These are phyloP conservation scores for Ophiothrix spiculata DNA, from an alignment of 35 echinoderm and acorn worm species.

Conservation along the genomic window DNA sequence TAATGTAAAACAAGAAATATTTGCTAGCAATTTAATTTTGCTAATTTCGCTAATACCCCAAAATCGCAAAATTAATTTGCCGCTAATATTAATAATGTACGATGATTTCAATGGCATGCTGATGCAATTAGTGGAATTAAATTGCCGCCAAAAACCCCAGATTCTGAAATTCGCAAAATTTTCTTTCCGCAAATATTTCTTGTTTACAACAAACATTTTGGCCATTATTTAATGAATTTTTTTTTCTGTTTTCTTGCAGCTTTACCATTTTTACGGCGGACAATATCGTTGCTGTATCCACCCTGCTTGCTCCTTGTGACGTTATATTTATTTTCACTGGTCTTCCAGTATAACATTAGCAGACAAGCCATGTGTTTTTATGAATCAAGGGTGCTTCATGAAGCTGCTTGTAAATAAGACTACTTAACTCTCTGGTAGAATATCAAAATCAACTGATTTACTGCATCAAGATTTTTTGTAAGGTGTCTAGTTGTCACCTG, in stretches of 20 bases:
- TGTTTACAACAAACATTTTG: neutral
- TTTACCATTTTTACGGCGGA: constrained; percentile 71
- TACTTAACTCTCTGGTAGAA: no score
- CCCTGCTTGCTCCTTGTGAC: constrained; percentile 47
- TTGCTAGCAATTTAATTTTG: no score
- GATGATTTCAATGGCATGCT: no score
- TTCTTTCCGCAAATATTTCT: neutral
- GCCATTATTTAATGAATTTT: neutral
- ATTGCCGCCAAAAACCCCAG: neutral
- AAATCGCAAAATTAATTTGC: no score
- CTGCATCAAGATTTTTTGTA: no score
- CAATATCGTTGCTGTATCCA: constrained; percentile 71
- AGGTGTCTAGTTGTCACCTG: no score
- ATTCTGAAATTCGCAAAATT: neutral
- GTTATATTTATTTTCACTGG: constrained; percentile 41
- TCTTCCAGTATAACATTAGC: constrained; percentile 53
- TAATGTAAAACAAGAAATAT: no score
- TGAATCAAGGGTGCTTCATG: constrained; percentile 53
- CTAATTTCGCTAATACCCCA: no score
- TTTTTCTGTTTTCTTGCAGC: constrained; percentile 42
- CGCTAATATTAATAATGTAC: no score
- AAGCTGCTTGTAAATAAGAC: neutral
- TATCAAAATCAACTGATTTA: no score
- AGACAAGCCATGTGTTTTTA: constrained; percentile 64
- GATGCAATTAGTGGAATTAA: no score